Percentiles rank a stretch among this genome's conserved stretches.
Evolutionary conservation across 2,888 invertebrate species (phyloP).

Genomic region (Mylabris sibirica): DNA sequence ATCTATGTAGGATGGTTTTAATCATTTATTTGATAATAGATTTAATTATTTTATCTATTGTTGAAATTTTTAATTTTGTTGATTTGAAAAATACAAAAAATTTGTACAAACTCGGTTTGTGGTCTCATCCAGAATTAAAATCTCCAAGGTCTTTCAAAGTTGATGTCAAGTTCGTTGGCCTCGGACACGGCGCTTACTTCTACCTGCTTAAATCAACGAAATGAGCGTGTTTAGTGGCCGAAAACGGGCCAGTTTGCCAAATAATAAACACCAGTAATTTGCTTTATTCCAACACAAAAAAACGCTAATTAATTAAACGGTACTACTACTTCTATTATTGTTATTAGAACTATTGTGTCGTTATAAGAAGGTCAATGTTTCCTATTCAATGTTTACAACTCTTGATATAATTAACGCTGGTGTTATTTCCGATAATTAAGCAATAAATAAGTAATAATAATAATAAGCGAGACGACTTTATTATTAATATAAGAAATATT

Average conservation of each 20-base stretch:
- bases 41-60: not conserved
- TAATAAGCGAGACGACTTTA: not conserved
- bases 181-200: not conserved
- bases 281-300: no score
- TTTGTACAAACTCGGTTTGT: slow-evolving; percentile 4
- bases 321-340: not conserved
- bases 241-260: not conserved
- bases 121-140: slow-evolving; percentile 18
- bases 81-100: slow-evolving; percentile 5
- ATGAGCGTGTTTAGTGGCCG: not conserved
- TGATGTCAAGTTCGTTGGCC: slow-evolving; percentile 17
- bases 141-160: slow-evolving; percentile 16
- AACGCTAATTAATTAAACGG: not conserved
- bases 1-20: not conserved
- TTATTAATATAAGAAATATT: not conserved
- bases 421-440: slow-evolving; percentile 4
- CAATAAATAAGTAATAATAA: not conserved
- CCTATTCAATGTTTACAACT: not conserved
- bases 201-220: not conserved
- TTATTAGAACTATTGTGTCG: not conserved
- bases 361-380: not conserved
- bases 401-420: not conserved
- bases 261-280: no score
- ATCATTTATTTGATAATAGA: not conserved
- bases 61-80: slow-evolving; percentile 6